Conservation (phyloP, 2,888 invertebrate genomes). For the Aphidoletes aphidimyza region DNA sequence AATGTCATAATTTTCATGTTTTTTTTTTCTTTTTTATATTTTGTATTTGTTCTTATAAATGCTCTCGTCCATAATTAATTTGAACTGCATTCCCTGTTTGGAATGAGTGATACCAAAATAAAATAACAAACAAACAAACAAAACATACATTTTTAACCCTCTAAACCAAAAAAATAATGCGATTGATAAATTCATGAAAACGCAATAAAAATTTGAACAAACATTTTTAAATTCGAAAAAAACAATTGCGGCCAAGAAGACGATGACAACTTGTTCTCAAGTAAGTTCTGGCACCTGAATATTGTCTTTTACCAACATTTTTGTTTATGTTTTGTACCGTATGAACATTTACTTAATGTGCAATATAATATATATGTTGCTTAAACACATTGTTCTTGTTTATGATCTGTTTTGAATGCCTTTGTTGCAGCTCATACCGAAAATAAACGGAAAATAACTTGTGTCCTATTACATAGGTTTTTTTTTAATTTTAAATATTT, state of each 20-base stretch:
- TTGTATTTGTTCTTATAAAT: no score
- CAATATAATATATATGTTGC: slow-evolving; percentile 39
- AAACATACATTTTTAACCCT: not conserved
- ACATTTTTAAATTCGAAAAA: not conserved
- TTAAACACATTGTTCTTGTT: slow-evolving; percentile 39
- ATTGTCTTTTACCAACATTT: not conserved
- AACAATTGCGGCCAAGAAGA: slow-evolving; percentile 63
- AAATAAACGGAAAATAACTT: not conserved
- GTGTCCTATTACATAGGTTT: not conserved
- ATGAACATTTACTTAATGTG: slow-evolving; percentile 29
- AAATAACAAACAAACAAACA: not conserved
- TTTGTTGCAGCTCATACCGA: slow-evolving; percentile 22
- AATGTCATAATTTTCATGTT: not conserved
- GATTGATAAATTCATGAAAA: no score
- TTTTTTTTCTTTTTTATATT: not conserved
- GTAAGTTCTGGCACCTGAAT: slow-evolving; percentile 68
- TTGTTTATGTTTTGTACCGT: not conserved
- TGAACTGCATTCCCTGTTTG: slow-evolving; percentile 36
- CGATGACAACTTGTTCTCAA: slow-evolving; percentile 74
- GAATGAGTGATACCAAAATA: slow-evolving; percentile 37
- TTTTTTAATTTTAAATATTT: not conserved
- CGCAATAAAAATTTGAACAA: slow-evolving; percentile 12
- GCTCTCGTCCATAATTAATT: not conserved
- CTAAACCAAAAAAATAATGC: not conserved
- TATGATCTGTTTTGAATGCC: not conserved